phyloP scores from a whole-genome alignment of 2,797 vertebrate species.

The Novumbra hubbsi region DNA sequence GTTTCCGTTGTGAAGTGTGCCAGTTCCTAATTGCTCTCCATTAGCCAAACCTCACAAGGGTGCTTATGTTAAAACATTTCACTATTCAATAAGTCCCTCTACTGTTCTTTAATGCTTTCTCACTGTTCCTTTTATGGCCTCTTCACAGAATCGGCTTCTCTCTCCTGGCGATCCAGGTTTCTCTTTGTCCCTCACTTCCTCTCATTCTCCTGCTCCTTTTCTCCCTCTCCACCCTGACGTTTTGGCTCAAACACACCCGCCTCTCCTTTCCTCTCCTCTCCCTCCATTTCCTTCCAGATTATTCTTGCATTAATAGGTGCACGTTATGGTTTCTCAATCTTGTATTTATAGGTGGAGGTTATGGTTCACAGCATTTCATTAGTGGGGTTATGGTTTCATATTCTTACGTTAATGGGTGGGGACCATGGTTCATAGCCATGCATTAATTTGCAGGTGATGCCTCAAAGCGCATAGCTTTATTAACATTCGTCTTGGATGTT shows the following conservation, averaged over 20 bases:
- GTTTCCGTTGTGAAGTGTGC: conserved; percentile 1
- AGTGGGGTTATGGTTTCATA: too few relatives aligned
- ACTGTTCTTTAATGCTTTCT: not conserved
- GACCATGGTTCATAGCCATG: too few relatives aligned
- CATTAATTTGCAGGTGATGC: not conserved
- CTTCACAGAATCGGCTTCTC: not conserved
- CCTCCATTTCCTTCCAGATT: conserved; percentile 46
- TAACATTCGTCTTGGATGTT: conserved; percentile 7
- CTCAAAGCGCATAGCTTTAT: not conserved
- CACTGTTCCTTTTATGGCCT: not conserved
- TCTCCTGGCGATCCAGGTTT: not conserved
- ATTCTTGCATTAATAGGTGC: not conserved
- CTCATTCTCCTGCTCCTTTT: not conserved
- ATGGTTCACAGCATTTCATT: not conserved
- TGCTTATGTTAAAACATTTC: not conserved
- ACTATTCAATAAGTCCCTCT: not conserved
- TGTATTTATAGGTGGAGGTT: too few relatives aligned
- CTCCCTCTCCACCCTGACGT: not conserved
- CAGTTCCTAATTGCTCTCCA: not conserved
- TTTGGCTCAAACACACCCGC: not conserved
- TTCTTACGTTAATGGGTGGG: too few relatives aligned
- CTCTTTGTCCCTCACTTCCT: not conserved
- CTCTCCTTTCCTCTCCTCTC: conserved; percentile 5
- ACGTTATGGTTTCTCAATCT: not conserved
- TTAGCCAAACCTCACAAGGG: not conserved